Base-by-base conservation (phyloP, 2,888 invertebrate genomes). In the Therioaphis trifolii region DNA sequence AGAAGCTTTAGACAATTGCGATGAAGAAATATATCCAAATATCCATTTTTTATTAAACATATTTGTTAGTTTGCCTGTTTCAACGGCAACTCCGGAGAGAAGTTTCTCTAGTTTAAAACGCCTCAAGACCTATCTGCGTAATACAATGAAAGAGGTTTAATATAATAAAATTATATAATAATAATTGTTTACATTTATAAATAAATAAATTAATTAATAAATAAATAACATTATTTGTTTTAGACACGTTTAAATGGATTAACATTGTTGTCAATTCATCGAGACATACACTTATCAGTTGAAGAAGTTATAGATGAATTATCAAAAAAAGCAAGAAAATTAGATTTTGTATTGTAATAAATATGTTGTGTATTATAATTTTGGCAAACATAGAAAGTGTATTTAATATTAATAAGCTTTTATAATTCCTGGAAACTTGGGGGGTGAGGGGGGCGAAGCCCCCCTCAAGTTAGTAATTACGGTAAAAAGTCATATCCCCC, bases 71-170 rank as follows among this genome's bases (percentile, higher is more conserved):
- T 49, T 49, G 49, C 4, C 49, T 49, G 49, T 49, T 3, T 49
- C 49, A 15, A 15, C 15, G 2, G 49, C 49, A 49, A 15, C 49
- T 49, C 15, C 49, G 0, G 15, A 49, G 49, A 49, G 15, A 18
- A 49, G 49, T 49, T 49, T 49, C 5, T 49, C 49, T 15, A 49
- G 46, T 46, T 58, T 58, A 27, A 58, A 58, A 2, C 21, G 58
- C 0, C 61, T 61, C 27, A 61, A 61, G 27, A 61, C 61, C 0
- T 24, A 61, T 61, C 61, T 61, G 27, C 24, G 24, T 0, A 58
- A 58, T 58, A 58, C 58, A 58, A 58, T 24, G 58, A 58, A 58
- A 24, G 58, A 58, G 58, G 58, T 58, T 24, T 58, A 24, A 58
- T 12, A 27, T 14, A 15, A 27, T 61, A 27, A 61, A 14, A 27